Evolutionary conservation across 1,140 invertebrate species (phyloP).

Genomic region (Venturia canescens): DNA sequence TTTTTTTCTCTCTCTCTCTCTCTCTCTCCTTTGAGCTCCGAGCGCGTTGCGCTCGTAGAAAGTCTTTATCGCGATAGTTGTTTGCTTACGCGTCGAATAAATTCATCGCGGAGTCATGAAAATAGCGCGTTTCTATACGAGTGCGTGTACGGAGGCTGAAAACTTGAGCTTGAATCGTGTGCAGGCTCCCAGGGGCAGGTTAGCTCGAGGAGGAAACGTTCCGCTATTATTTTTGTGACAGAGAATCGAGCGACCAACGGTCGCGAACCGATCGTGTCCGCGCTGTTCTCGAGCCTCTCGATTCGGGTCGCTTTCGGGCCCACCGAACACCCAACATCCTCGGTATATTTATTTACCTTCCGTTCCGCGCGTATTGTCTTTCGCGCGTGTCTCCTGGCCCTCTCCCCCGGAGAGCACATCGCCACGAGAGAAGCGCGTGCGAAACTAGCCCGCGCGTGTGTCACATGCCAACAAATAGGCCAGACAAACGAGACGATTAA

Average conservation of each 20-base stretch:
- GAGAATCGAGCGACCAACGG: no score
- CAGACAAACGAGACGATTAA: conserved; percentile 45
- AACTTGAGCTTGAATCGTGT: no score
- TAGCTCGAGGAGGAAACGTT: no score
- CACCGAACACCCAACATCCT: no score
- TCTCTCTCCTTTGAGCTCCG: background rate
- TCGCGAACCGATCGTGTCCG: no score
- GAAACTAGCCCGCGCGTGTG: conserved; percentile 24
- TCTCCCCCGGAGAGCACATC: background rate
- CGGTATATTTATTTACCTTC: no score
- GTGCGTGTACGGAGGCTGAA: background rate
- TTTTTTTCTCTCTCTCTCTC: no score
- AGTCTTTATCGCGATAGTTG: conserved; percentile 25
- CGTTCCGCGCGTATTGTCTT: no score
- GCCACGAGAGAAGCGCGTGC: conserved; percentile 22
- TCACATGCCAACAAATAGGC: conserved; percentile 35
- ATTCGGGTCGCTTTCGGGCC: no score
- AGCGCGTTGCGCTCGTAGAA: conserved; percentile 12
- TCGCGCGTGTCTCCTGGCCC: background rate
- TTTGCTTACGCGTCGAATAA: background rate
- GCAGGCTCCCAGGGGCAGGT: no score
- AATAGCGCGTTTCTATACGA: background rate
- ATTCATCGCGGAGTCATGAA: background rate
- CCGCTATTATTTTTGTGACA: no score
- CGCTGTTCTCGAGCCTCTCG: no score